These are phyloP conservation scores for Trichogramma dendrolimi DNA, from an alignment of 2,888 invertebrate species.

Conservation along the genomic window DNA sequence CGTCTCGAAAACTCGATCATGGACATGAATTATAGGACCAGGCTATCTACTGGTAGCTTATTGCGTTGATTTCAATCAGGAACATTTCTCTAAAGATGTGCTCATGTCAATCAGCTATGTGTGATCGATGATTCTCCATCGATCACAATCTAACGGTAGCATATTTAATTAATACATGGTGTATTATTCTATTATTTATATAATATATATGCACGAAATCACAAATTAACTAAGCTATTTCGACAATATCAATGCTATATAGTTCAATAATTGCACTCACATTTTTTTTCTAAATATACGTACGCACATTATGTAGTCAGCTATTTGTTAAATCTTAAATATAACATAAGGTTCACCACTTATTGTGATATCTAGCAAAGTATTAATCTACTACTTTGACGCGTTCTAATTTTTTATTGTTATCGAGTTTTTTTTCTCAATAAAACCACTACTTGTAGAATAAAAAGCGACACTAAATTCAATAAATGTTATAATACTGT, in stretches of 20 bases:
- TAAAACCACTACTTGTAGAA: too few relatives aligned
- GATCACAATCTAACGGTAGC: too few relatives aligned
- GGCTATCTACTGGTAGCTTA: slow-evolving; percentile 29
- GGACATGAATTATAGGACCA: slow-evolving; percentile 11
- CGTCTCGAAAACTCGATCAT: slow-evolving; percentile 23
- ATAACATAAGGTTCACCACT: too few relatives aligned
- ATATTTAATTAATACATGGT: not conserved
- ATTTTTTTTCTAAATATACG: slow-evolving; percentile 14
- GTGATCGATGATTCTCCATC: too few relatives aligned
- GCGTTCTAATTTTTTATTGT: too few relatives aligned
- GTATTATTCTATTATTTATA: slow-evolving; percentile 12
- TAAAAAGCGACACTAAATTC: too few relatives aligned
- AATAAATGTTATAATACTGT: too few relatives aligned
- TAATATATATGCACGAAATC: slow-evolving; percentile 15
- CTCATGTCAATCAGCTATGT: slow-evolving; percentile 5
- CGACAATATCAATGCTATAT: not conserved
- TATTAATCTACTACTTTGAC: too few relatives aligned
- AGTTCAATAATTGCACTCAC: too few relatives aligned
- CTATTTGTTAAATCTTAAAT: too few relatives aligned
- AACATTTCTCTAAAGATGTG: slow-evolving; percentile 19
- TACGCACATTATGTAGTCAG: not conserved
- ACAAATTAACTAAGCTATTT: slow-evolving; percentile 17
- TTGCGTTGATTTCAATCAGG: slow-evolving; percentile 23
- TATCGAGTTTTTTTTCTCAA: too few relatives aligned
- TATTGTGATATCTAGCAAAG: too few relatives aligned